These are phyloP conservation scores for Hydropsyche tenuis DNA, from an alignment of 1,140 invertebrate species.

Conservation along the genomic window DNA sequence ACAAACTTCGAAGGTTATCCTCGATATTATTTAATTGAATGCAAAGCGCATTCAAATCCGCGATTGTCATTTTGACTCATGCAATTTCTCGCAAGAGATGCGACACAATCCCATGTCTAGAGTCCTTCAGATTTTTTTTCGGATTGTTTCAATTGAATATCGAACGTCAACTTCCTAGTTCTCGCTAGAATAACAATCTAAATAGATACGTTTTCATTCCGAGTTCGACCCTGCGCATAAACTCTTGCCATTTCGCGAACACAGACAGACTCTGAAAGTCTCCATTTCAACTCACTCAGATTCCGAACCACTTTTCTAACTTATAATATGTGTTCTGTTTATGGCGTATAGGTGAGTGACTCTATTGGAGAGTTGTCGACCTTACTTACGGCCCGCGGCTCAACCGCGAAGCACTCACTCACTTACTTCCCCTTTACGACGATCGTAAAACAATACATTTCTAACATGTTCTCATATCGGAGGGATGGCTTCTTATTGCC, in stretches of 20 bases:
- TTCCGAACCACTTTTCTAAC: no score
- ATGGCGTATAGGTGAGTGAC: slow-evolving; percentile 9
- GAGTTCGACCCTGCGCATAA: no score
- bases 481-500: no score
- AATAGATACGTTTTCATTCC: no score
- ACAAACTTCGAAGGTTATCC: slow-evolving; percentile 22
- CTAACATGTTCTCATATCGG: no score
- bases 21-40: neutral
- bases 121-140: neutral
- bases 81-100: neutral
- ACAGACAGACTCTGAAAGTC: no score
- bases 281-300: no score
- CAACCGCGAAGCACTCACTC: neutral
- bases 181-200: no score
- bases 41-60: no score
- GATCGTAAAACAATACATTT: slow-evolving; percentile 21
- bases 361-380: slow-evolving; percentile 21
- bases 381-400: slow-evolving; percentile 15
- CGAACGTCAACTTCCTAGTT: neutral
- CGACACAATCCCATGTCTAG: neutral
- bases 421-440: slow-evolving; percentile 15
- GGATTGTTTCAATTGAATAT: neutral
- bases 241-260: no score
- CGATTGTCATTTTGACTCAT: neutral
- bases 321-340: neutral